Evolutionary conservation across 2,113 vertebrate species (phyloP).

Genomic region (Oplegnathus fasciatus): DNA sequence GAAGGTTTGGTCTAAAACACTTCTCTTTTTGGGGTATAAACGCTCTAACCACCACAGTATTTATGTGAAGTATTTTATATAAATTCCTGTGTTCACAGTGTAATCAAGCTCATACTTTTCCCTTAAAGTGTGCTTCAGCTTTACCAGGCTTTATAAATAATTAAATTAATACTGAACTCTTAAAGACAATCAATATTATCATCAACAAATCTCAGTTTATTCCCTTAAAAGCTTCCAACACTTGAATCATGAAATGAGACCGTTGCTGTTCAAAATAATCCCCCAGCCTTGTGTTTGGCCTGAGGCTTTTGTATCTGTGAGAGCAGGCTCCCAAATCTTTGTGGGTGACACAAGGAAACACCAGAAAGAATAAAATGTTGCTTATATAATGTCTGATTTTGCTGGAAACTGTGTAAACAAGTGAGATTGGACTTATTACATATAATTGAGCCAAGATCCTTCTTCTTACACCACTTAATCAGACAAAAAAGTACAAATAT

Average conservation of each 20-base stretch:
- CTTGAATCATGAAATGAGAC: slow-evolving; percentile 46
- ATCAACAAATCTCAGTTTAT: slow-evolving; percentile 2
- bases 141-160: not conserved
- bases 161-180: not conserved
- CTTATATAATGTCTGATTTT: not conserved
- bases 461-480: not conserved
- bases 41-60: not conserved
- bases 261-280: not conserved
- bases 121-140: not conserved
- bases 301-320: slow-evolving; percentile 8
- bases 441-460: not conserved
- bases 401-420: not conserved
- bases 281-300: not conserved
- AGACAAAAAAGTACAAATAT: not conserved
- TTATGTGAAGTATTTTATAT: slow-evolving; percentile 1
- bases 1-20: slow-evolving; percentile 1
- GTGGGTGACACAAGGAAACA: not conserved
- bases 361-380: not conserved
- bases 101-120: too few relatives aligned
- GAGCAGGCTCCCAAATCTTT: not conserved
- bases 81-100: not conserved
- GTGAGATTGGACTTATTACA: not conserved
- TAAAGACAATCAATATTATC: not conserved
- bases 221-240: not conserved
- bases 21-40: not conserved